A percentile compares a stretch with the other conserved stretches of the same genome.
Conservation (phyloP, 53 echinoderm and acorn worm species). For the Actinopyga echinites region DNA sequence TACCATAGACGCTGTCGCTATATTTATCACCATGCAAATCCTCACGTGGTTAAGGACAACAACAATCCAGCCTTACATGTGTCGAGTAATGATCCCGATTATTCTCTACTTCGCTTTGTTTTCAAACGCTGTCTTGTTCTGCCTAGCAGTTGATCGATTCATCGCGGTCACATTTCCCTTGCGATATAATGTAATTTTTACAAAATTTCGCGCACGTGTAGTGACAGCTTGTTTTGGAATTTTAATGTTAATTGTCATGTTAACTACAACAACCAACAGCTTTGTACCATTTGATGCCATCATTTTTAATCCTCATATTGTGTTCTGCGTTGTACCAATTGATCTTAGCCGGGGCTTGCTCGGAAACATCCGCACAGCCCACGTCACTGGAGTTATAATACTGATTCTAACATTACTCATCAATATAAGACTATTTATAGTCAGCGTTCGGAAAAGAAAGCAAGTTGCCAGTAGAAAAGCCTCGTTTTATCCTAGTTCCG, state of each 20-base stretch:
- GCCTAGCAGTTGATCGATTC: slow-evolving; percentile 2
- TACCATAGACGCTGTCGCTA: neutral
- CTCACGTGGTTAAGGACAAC: neutral
- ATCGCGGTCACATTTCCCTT: slow-evolving; percentile 6
- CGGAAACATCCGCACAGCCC: neutral
- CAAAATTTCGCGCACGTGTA: neutral
- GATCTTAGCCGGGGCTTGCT: neutral
- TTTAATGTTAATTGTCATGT: neutral
- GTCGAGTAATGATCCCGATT: neutral
- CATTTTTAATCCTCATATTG: neutral
- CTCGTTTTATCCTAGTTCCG: too few species aligned
- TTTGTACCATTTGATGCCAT: neutral
- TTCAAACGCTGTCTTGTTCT: slow-evolving; percentile 7
- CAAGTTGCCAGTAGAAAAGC: too few species aligned
- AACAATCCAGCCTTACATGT: neutral
- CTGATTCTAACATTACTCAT: neutral
- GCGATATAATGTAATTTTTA: neutral
- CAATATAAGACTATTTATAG: neutral
- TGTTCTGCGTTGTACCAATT: neutral
- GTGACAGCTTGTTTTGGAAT: neutral
- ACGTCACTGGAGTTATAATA: neutral
- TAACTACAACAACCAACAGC: neutral
- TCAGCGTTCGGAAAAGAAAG: neutral
- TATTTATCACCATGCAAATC: neutral
- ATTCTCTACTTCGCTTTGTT: neutral